Percentiles rank a stretch among this genome's conserved stretches.
Conservation (phyloP, 2,797 vertebrate genomes). For the Hyperoplus lanceolatus region DNA sequence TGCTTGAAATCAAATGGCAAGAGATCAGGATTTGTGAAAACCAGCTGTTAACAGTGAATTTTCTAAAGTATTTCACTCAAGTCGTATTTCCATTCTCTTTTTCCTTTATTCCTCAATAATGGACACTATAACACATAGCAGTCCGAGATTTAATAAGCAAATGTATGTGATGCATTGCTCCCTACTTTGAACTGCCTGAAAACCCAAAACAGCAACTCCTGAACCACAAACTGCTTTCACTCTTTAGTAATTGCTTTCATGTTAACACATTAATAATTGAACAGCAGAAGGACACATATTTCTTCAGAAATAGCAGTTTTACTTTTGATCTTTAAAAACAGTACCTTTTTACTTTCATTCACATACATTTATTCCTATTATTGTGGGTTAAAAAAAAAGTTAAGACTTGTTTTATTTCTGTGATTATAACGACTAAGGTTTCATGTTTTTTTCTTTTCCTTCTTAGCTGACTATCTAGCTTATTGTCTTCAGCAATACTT, state of each 20-base stretch:
- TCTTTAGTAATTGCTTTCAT: neutral
- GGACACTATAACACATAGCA: neutral
- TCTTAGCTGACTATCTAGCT: neutral
- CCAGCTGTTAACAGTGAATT: neutral
- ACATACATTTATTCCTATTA: neutral
- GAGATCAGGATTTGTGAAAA: slow-evolving; percentile 14
- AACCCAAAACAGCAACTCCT: neutral
- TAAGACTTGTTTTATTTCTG: neutral
- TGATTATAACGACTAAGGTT: neutral
- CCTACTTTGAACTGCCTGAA: neutral
- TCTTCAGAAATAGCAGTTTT: neutral
- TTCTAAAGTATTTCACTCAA: neutral
- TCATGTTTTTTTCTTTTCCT: neutral
- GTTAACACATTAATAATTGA: slow-evolving; percentile 7
- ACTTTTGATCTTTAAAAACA: neutral
- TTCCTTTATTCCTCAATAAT: neutral
- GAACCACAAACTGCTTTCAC: neutral
- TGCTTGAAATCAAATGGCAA: slow-evolving; percentile 48
- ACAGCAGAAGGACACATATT: neutral
- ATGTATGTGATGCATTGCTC: too few species aligned
- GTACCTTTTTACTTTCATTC: neutral
- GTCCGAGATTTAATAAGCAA: neutral
- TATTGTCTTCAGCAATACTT: neutral
- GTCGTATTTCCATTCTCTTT: neutral
- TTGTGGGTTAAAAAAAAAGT: neutral